Conservation (phyloP, 2,888 invertebrate genomes). For the Leptinotarsa juncta region DNA sequence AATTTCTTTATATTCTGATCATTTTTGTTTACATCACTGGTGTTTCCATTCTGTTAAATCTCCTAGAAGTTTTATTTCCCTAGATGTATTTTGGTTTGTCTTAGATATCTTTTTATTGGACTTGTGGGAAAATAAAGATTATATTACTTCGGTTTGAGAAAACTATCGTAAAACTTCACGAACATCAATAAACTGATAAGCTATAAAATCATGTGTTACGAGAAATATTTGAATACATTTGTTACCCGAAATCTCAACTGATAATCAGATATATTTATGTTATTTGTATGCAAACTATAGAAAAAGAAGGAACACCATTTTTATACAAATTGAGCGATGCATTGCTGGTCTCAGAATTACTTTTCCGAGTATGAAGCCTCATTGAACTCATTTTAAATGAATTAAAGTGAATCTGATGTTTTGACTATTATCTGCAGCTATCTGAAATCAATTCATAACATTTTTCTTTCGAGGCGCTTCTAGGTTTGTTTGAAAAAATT, state of each 20-base stretch:
- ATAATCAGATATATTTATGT: too few species aligned
- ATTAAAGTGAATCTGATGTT: too few species aligned
- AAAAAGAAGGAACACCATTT: too few species aligned
- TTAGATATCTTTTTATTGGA: slow-evolving; percentile 14
- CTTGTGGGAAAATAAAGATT: slow-evolving; percentile 14
- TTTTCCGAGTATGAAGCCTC: too few species aligned
- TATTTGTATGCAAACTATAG: too few species aligned
- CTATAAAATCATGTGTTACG: slow-evolving; percentile 5
- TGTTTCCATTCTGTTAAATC: not conserved
- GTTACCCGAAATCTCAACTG: not conserved
- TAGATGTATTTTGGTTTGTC: not conserved
- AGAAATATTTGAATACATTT: slow-evolving; percentile 5
- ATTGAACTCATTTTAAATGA: too few species aligned
- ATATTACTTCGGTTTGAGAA: not conserved
- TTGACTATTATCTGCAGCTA: too few species aligned
- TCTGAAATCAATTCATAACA: too few species aligned
- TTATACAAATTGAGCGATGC: too few species aligned
- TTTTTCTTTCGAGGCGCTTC: too few species aligned
- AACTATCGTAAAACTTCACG: slow-evolving; percentile 12
- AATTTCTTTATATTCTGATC: not conserved
- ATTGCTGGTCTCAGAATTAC: too few species aligned
- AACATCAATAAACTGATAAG: slow-evolving; percentile 13
- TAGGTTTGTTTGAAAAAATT: too few species aligned
- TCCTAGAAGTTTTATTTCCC: not conserved
- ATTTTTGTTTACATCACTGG: not conserved